A percentile compares a stretch with the other conserved stretches of the same genome.
These are phyloP conservation scores for Eumaeus atala DNA, from an alignment of 1,140 invertebrate genomes.

Conservation along the genomic window DNA sequence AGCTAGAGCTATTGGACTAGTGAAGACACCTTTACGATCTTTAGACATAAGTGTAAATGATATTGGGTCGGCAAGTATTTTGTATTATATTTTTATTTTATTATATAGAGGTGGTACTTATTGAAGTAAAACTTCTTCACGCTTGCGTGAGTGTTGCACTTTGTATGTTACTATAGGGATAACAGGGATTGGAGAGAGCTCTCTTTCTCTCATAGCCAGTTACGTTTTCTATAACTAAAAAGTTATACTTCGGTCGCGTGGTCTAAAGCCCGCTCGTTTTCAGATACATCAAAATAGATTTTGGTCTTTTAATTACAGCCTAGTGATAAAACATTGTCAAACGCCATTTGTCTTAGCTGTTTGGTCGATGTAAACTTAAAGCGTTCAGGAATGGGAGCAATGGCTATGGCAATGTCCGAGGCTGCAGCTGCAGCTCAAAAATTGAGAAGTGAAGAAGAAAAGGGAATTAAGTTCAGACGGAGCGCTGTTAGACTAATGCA, in stretches of 20 bases:
- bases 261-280: too few relatives aligned
- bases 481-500: slow-evolving; percentile 61
- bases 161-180: too few relatives aligned
- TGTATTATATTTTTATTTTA: slow-evolving; percentile 11
- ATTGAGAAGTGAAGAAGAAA: slow-evolving; percentile 59
- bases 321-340: slow-evolving; percentile 52
- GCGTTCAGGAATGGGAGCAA: slow-evolving; percentile 60
- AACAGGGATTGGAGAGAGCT: too few relatives aligned
- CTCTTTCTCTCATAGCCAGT: too few relatives aligned
- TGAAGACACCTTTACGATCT: slow-evolving; percentile 56
- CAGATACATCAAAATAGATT: neutral
- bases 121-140: too few relatives aligned
- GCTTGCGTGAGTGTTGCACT: too few relatives aligned
- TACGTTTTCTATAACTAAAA: too few relatives aligned
- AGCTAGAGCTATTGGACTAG: slow-evolving; percentile 59
- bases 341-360: slow-evolving; percentile 62
- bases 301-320: slow-evolving; percentile 39
- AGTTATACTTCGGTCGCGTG: too few relatives aligned
- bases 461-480: slow-evolving; percentile 59
- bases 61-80: slow-evolving; percentile 51
- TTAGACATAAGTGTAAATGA: slow-evolving; percentile 66
- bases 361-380: slow-evolving; percentile 60
- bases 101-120: neutral
- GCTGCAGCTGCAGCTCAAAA: slow-evolving; percentile 58
- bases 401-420: slow-evolving; percentile 59